Conservation (phyloP, 2,113 vertebrate genomes). For the Gambusia affinis region DNA sequence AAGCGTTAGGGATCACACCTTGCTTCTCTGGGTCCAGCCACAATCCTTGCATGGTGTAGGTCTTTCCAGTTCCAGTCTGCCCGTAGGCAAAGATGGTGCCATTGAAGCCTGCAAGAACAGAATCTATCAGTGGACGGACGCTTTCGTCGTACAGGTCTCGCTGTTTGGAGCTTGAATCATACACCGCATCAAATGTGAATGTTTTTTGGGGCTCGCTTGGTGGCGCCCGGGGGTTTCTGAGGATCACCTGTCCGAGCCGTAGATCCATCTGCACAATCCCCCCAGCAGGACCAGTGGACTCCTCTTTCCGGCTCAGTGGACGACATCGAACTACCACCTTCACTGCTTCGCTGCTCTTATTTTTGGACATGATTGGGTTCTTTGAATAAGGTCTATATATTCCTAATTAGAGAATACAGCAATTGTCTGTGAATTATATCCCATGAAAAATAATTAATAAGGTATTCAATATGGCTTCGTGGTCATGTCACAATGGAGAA, state of each 20-base stretch:
- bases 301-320: slow-evolving; percentile 89
- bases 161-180: slow-evolving; percentile 91
- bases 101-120: slow-evolving; percentile 92
- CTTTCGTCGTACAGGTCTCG: slow-evolving; percentile 94
- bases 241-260: slow-evolving; percentile 91
- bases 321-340: slow-evolving; percentile 96
- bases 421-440: slow-evolving; percentile 13
- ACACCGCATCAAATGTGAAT: slow-evolving; percentile 96
- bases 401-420: slow-evolving; percentile 3
- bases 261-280: slow-evolving; percentile 89
- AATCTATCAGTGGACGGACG: slow-evolving; percentile 91
- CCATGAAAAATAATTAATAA: slow-evolving; percentile 34
- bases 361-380: slow-evolving; percentile 83
- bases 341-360: slow-evolving; percentile 89
- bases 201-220: slow-evolving; percentile 89
- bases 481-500: slow-evolving; percentile 19
- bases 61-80: slow-evolving; percentile 96
- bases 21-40: slow-evolving; percentile 90
- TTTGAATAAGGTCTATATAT: slow-evolving; percentile 3
- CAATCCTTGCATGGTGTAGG: slow-evolving; percentile 95
- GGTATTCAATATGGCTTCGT: slow-evolving; percentile 30
- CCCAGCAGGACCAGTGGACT: slow-evolving; percentile 80
- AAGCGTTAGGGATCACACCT: slow-evolving; percentile 92
- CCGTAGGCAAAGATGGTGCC: slow-evolving; percentile 96
- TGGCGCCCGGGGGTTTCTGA: slow-evolving; percentile 87